Conservation (phyloP, 2,888 invertebrate genomes). For the Portevinia maculata region DNA sequence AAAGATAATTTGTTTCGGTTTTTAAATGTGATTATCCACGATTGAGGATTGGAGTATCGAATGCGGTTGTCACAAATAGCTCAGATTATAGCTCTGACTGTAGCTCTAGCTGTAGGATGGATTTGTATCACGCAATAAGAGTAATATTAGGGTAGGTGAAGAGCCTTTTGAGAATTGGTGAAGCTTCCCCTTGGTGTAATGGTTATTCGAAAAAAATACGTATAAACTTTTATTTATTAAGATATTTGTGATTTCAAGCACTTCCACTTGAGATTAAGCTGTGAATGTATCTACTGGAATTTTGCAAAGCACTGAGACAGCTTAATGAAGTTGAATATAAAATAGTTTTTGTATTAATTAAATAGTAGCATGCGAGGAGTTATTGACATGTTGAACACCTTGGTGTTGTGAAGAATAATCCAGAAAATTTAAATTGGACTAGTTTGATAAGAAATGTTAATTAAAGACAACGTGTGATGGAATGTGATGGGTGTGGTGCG, state of each 20-base stretch:
- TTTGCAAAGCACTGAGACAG: neutral
- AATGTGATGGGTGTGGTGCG: too few species aligned
- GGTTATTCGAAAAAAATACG: conserved; percentile 6
- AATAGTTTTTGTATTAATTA: too few species aligned
- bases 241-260: neutral
- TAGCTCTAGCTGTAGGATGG: too few species aligned
- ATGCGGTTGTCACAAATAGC: neutral
- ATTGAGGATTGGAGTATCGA: neutral
- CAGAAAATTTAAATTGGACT: too few species aligned
- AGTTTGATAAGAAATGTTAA: too few species aligned
- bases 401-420: too few species aligned
- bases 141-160: neutral
- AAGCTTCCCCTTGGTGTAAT: neutral
- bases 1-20: neutral
- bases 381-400: too few species aligned
- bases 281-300: neutral
- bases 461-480: too few species aligned
- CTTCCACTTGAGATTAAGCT: neutral
- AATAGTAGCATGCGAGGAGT: too few species aligned
- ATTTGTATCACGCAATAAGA: neutral
- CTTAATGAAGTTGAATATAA: too few species aligned
- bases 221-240: neutral
- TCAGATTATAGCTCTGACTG: too few species aligned
- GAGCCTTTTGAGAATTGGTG: neutral
- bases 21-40: conserved; percentile 9